phyloP scores from a whole-genome alignment of 2,113 vertebrate genomes.

The Oophaga pumilio region DNA sequence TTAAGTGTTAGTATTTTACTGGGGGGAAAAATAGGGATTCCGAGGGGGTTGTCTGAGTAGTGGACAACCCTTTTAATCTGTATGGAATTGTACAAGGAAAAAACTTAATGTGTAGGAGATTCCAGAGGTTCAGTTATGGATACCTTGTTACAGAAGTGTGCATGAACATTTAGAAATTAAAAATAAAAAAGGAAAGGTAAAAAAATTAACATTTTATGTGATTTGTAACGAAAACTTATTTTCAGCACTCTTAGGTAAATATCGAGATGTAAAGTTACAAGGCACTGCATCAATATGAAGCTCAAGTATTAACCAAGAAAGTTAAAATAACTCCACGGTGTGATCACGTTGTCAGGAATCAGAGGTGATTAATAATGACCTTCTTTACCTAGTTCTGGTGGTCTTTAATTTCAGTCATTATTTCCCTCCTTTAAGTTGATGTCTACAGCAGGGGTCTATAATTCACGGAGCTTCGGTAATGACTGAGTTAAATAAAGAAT shows the following conservation, averaged over 20 bases:
- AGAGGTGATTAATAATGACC: background rate
- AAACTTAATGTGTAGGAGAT: no score
- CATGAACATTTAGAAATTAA: no score
- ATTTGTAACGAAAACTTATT: no score
- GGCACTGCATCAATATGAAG: background rate
- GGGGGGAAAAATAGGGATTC: no score
- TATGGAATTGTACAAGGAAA: no score
- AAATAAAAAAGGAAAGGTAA: no score
- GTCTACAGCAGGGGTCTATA: conserved; percentile 4
- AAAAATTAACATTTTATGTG: no score
- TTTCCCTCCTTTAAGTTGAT: background rate
- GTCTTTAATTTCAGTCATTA: conserved; percentile 18
- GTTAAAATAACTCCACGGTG: background rate
- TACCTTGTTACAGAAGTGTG: no score
- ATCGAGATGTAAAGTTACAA: background rate
- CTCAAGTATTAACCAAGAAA: background rate
- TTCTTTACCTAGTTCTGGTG: background rate
- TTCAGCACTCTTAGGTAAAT: background rate
- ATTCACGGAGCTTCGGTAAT: background rate
- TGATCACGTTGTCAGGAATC: background rate
- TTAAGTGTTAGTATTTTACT: no score
- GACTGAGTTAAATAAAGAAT: conserved; percentile 51
- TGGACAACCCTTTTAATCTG: no score
- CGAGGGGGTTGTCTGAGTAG: no score
- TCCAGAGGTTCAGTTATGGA: no score